Evolutionary conservation across 2,113 vertebrate genomes (phyloP).

Genomic region (Corynorhinus townsendii): DNA sequence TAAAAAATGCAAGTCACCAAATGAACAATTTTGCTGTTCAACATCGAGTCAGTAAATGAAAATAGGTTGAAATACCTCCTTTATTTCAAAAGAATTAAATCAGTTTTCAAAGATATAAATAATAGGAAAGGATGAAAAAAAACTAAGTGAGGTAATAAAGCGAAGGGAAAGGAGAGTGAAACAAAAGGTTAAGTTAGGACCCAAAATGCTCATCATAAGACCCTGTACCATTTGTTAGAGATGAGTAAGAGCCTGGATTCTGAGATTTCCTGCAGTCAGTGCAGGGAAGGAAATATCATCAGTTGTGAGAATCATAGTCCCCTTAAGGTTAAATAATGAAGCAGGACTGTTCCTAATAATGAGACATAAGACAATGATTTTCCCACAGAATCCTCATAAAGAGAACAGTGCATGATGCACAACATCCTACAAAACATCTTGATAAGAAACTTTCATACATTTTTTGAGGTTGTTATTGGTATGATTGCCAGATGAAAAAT

Average conservation of each 20-base stretch:
- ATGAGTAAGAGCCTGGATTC: conserved; percentile 2
- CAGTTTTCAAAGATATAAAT: not conserved
- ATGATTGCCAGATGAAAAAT: not conserved
- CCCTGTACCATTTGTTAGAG: not conserved
- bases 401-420: not conserved
- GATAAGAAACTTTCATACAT: not conserved
- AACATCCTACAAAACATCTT: not conserved
- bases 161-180: not conserved
- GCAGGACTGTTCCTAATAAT: not conserved
- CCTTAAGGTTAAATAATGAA: not conserved
- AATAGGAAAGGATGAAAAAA: not conserved
- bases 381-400: not conserved
- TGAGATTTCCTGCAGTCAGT: not conserved
- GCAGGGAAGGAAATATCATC: not conserved
- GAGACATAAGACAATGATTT: conserved; percentile 6
- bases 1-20: conserved; percentile 33
- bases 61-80: conserved; percentile 18
- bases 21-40: not conserved
- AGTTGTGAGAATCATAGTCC: not conserved
- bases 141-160: not conserved
- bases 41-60: not conserved
- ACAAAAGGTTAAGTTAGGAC: not conserved
- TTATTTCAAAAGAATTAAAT: conserved; percentile 39
- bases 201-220: not conserved
- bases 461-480: not conserved